Base-by-base conservation (phyloP, 2,113 vertebrate genomes). In the Dromiciops gliroides region DNA sequence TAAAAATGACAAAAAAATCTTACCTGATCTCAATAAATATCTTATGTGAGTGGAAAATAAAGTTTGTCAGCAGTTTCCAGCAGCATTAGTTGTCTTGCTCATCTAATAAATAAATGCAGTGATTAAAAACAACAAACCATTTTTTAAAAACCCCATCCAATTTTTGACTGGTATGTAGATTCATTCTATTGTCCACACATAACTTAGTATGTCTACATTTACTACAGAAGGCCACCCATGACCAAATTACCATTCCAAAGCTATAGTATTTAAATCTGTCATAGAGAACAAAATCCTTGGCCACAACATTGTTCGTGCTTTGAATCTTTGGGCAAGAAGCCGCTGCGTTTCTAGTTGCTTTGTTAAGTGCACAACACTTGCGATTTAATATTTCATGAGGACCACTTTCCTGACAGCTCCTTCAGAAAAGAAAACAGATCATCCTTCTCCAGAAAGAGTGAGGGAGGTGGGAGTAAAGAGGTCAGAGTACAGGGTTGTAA, bases 381-480 rank as follows among this genome's bases (percentile, higher is more conserved):
- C 94, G 96, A 96, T 94, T 94, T 97, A 95, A 92, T 97, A 96
- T 97, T 98, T 98, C 97, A 97, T 92, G 92, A 97, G 96, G 97
- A 91, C 95, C 97, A 96, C 90, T 95, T 90, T 94, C 94, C 95
- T 98, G 98, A 98, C 97, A 98, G 97, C 90, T 97, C 91, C 94
- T 98, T 98, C 0, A 0, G 96, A 97, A 98, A 98, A 96, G 96
- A 97, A 98, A 98, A 98, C 97, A 98, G 97, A 98, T 97, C 2
- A 0, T 94, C 31, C 23, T 96, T 93, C 95, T 97, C 97, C 94
- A 96, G 95, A 98, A 96, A 88, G 88, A 51, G 26, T n/a, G 23
- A 50, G 90, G 90, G 94, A 47, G 75, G 95, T 95, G 94, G 94
- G 94, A 95, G 60, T 51, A 93, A 52, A 90, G 48, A 93, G 92